Conservation (phyloP, 2,888 invertebrate species). For the Thysanoteuthis rhombus region DNA sequence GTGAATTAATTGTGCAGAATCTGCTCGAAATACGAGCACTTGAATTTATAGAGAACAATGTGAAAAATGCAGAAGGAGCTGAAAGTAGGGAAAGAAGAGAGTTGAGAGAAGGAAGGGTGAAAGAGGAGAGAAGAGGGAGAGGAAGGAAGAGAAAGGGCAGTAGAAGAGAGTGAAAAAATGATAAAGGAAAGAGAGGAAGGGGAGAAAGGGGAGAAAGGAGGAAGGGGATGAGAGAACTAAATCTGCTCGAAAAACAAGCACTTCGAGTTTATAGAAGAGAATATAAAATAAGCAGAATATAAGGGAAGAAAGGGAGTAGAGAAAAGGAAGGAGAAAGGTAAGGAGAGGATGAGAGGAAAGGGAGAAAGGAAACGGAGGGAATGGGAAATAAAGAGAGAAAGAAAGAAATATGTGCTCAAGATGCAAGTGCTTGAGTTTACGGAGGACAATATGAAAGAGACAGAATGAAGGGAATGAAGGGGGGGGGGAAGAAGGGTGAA, state of each 20-base stretch:
- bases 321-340: background rate
- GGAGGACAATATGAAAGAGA: no score
- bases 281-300: no score
- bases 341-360: no score
- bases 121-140: background rate
- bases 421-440: no score
- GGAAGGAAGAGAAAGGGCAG: no score
- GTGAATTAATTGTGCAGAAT: background rate
- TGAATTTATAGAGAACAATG: background rate
- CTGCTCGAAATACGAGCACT: background rate
- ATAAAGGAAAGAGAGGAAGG: background rate
- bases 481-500: background rate
- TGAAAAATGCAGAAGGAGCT: background rate
- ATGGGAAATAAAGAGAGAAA: background rate
- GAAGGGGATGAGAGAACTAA: no score
- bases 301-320: background rate
- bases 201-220: background rate
- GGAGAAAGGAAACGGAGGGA: no score
- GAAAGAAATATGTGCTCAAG: no score
- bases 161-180: background rate
- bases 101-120: background rate
- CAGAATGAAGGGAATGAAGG: background rate
- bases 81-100: background rate
- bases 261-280: no score
- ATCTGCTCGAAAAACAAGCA: no score